Evolutionary conservation across 2,113 vertebrate species (phyloP), one percentile per base, ranked within the genome.

Genomic region (Condylura cristata): DNA sequence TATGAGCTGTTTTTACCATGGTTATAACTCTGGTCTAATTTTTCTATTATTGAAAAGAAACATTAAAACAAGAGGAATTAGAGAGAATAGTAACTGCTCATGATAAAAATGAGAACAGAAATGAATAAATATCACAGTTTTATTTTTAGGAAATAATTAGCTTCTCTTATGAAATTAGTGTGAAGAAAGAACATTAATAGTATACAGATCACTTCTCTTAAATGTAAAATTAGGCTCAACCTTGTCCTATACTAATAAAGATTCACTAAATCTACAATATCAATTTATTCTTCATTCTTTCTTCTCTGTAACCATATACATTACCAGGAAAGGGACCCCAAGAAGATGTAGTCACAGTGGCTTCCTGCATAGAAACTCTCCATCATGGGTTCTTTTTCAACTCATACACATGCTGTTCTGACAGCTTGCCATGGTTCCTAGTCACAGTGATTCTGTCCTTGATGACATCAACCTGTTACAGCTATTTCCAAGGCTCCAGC

Each of bases 341-440:
- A 32, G 41, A 65, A 17, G 3, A 28, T 39, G 18, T 32, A 2
- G 6, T n/a, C 24, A 24, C n/a, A 41, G 0, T 3, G 46, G 4
- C 32, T 30, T 24, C 8, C 44, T 51, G 26, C 0, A 2, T 11
- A 6, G 10, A 18, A 46, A 11, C 3, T 46, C n/a, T 63, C 10
- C 8, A 7, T 6, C 17, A 4, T 6, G 8, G 5, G 4, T 34
- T 28, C 3, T 51, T 51, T 11, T 3, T 39, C 2, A 0, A 30
- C 22, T 18, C 22, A 11, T 3, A 26, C 18, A 26, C 11, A 18
- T 16, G 6, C 6, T 22, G 6, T 14, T 66, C 24, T 3, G 32
- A 41, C 32, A 22, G 8, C 5, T 0, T 26, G 1, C 14, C 5
- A 20, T 41, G 12, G 26, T 28, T 14, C 30, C 22, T 65, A 28